A percentile compares a stretch with the other conserved stretches of the same genome.
Conservation (phyloP, 2,888 invertebrate species). For the Onchidella celtica region DNA sequence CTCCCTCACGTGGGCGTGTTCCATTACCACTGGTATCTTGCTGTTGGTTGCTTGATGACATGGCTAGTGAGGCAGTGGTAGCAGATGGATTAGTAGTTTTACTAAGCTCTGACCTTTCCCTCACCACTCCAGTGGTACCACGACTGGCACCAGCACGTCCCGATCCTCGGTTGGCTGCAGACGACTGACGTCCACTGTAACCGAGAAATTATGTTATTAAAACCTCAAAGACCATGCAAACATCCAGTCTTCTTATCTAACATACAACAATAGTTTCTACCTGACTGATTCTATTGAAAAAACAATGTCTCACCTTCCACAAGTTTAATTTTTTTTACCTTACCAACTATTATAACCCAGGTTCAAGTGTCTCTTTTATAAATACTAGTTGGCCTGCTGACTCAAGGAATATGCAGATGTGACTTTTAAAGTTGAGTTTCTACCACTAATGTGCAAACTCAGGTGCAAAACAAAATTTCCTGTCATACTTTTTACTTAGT, state of each 20-base stretch:
- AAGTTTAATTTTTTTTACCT: background rate
- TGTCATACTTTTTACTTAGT: too few species aligned
- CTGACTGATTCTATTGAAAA: background rate
- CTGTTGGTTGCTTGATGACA: constrained; percentile 44
- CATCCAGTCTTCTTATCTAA: background rate
- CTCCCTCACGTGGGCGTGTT: constrained; percentile 42
- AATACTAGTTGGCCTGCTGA: too few species aligned
- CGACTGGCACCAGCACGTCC: constrained; percentile 43
- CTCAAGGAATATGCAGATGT: too few species aligned
- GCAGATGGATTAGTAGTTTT: constrained; percentile 29
- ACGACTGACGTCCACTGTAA: constrained; percentile 54
- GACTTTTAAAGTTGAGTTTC: too few species aligned
- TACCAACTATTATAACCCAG: too few species aligned
- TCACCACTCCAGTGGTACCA: constrained; percentile 20
- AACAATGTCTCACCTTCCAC: background rate
- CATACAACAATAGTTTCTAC: background rate
- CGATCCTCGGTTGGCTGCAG: constrained; percentile 44
- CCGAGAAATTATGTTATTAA: too few species aligned
- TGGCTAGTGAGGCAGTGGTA: constrained; percentile 1
- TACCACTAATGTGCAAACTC: too few species aligned
- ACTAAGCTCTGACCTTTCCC: constrained; percentile 31
- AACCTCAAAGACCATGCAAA: background rate
- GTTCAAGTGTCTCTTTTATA: too few species aligned
- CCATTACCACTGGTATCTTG: constrained; percentile 37
- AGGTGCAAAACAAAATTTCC: too few species aligned